phyloP scores from a whole-genome alignment of 2,888 invertebrate genomes.

The Hyppa rectilinea region DNA sequence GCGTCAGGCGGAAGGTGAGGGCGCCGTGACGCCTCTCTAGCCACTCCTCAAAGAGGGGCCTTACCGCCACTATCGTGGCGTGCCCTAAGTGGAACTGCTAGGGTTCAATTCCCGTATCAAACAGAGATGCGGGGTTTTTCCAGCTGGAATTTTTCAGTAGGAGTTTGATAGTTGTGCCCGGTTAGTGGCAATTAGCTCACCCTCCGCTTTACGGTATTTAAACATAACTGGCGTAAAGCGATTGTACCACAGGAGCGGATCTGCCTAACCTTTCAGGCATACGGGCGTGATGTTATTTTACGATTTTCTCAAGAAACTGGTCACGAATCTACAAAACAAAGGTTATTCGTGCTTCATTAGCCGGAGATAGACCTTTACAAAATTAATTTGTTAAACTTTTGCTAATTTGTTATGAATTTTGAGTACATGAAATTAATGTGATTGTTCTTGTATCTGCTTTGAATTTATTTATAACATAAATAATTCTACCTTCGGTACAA shows the following conservation, averaged over 20 bases:
- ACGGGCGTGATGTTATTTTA: neutral
- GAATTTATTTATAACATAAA: conserved; percentile 26
- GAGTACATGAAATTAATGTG: conserved; percentile 58
- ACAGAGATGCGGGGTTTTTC: neutral
- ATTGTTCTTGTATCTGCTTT: conserved; percentile 59
- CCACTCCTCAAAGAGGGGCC: too few relatives aligned
- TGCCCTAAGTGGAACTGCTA: neutral
- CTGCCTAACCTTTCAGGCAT: neutral
- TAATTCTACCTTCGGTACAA: conserved; percentile 35
- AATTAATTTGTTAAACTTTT: conserved; percentile 64
- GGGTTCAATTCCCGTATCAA: neutral
- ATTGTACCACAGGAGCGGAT: too few relatives aligned
- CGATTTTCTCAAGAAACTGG: conserved; percentile 24
- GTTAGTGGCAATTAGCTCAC: neutral
- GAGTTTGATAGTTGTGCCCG: neutral
- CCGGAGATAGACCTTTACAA: conserved; percentile 53
- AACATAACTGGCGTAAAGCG: neutral
- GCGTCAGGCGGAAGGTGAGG: too few relatives aligned
- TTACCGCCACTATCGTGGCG: too few relatives aligned
- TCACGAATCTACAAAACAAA: conserved; percentile 48
- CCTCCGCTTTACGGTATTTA: neutral
- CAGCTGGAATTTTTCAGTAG: neutral
- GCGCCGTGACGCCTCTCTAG: too few relatives aligned
- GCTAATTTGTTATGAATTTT: conserved; percentile 60
- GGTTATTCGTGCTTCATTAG: conserved; percentile 39